Percentiles rank a stretch among this genome's conserved stretches.
These are phyloP conservation scores for Grammomys surdaster DNA, from an alignment of 2,113 vertebrate species.

Conservation along the genomic window DNA sequence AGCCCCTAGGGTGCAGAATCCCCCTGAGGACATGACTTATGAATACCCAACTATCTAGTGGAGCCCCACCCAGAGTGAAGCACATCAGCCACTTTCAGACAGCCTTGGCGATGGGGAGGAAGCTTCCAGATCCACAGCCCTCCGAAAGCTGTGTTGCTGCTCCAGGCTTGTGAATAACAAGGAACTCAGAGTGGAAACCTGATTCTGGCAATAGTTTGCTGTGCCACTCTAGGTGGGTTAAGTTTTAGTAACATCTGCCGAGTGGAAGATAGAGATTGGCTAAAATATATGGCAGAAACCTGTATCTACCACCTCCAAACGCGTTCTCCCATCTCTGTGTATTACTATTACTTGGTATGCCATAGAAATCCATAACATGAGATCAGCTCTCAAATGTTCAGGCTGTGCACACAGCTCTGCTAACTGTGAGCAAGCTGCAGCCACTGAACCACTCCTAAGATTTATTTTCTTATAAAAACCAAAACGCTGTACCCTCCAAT, in stretches of 20 bases:
- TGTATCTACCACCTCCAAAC: not conserved
- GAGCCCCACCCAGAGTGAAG: not conserved
- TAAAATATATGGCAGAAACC: no score
- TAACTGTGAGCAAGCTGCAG: not conserved
- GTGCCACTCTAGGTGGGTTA: accelerated
- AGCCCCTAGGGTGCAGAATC: slow-evolving; percentile 37
- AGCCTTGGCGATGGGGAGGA: not conserved
- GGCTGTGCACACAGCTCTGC: no score
- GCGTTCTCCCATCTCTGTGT: not conserved
- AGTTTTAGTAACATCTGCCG: not conserved
- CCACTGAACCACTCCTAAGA: no score
- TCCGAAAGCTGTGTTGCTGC: accelerated
- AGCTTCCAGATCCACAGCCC: not conserved
- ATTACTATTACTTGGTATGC: not conserved
- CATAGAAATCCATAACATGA: not conserved
- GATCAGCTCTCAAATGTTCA: not conserved
- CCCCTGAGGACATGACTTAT: not conserved
- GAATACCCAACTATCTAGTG: not conserved
- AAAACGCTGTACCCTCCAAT: not conserved
- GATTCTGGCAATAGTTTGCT: not conserved
- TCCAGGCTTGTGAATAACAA: not conserved
- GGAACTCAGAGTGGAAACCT: accelerated
- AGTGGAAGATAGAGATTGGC: not conserved
- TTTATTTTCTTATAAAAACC: not conserved
- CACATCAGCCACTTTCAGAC: not conserved